Conservation (phyloP, 2,888 invertebrate genomes). For the Cephus runcator region DNA sequence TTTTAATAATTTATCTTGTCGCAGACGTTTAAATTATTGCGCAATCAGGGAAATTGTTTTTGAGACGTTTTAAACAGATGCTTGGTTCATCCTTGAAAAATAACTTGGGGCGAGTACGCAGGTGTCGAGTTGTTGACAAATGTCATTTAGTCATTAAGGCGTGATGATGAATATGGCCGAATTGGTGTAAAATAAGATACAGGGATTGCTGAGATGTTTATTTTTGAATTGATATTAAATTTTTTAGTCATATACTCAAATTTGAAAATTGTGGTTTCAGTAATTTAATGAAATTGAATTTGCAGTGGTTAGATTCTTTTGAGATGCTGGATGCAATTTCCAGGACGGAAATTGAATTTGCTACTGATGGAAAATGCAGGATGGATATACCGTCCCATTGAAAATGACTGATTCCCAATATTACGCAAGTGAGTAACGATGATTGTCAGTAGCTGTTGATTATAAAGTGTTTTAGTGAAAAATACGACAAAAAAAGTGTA, state of each 20-base stretch:
- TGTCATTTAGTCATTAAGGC: not conserved
- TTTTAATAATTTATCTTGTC: not conserved
- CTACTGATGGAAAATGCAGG: conserved; percentile 13
- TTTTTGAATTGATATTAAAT: not conserved
- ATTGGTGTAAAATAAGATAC: not conserved
- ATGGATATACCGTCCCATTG: not conserved
- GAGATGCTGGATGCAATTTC: conserved; percentile 34
- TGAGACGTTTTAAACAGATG: not conserved
- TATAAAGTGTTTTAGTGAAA: not conserved
- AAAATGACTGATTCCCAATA: not conserved
- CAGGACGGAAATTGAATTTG: conserved; percentile 42
- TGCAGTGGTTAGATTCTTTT: not conserved
- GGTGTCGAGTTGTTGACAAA: not conserved
- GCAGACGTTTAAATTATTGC: not conserved
- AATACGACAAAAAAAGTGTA: no score
- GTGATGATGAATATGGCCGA: not conserved
- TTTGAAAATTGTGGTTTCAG: not conserved
- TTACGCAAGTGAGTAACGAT: not conserved
- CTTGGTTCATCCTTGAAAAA: not conserved
- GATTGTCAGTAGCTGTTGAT: not conserved
- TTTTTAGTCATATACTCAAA: not conserved
- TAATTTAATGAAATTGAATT: not conserved
- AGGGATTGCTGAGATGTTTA: not conserved
- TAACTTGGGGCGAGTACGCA: not conserved
- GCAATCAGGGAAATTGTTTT: not conserved